Evolutionary conservation across 2,888 invertebrate genomes (phyloP), one percentile per base, ranked within the genome.

Genomic region (Agonopterix heracliana): DNA sequence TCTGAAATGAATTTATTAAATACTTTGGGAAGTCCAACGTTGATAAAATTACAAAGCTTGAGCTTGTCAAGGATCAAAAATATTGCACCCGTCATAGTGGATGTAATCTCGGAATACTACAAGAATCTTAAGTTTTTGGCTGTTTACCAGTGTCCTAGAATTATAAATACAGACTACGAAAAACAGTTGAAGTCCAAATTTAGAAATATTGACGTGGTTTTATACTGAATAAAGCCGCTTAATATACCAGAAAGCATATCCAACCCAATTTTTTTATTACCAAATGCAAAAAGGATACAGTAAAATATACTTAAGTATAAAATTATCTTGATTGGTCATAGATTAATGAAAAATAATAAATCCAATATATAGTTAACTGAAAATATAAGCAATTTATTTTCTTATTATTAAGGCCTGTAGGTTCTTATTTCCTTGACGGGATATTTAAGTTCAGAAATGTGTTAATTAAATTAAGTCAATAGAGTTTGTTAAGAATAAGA

Each of bases 101-200:
- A 83, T 57, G 60, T 84, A 11, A 81, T 89, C 55, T 80, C 85
- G 2, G 81, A 81, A 60, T 71, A 80, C 59, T 89, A 86, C 53
- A 82, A 74, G 51, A 74, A 74, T 53, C 64, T 89, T 0, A 81
- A 74, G 52, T 87, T 87, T 61, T 57, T 89, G 36, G 83, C 88
- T 34, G 56, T 89, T 9, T 89, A 89, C 52, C 81, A 83, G 51
- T 89, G 89, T 56, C 82, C 83, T 9, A 71, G 63, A 62, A 79
- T 89, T 41, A 71, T 78, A 44, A 74, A 79, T 53, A 77, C 74
- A 13, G 81, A 83, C 62, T 85, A 84, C 65, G 81, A 81, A 61
- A 81, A 81, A 56, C 80, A 83, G 56, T 61, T 88, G 9, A 81
- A 81, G 57, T 71, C 78, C 1, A 87, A 85, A 63, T 86, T 88